phyloP scores from a whole-genome alignment of 2,888 invertebrate species.

The Erpobdella octoculata region DNA sequence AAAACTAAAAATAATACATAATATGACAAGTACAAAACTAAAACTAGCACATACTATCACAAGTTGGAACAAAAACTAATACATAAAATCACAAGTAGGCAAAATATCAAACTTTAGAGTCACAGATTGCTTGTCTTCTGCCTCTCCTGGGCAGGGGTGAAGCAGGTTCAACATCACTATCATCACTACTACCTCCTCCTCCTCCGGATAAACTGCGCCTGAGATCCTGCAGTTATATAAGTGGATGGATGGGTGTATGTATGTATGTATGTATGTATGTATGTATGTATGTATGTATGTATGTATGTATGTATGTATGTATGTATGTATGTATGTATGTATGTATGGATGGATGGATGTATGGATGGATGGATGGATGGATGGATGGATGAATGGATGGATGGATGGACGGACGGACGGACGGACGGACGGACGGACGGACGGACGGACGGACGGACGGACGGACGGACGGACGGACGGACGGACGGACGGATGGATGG shows the following conservation, averaged over 20 bases:
- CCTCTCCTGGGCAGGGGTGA: conserved; percentile 30
- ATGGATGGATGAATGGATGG: not conserved
- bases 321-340: not conserved
- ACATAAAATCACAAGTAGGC: not conserved
- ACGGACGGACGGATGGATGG: not conserved
- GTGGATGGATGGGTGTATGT: not conserved
- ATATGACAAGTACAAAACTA: too few species aligned
- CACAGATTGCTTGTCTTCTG: conserved; percentile 31
- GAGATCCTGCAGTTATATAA: not conserved
- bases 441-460: not conserved
- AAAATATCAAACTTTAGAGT: conserved; percentile 25
- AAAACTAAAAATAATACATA: too few species aligned
- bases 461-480: not conserved
- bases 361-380: not conserved
- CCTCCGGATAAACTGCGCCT: not conserved
- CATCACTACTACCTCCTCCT: conserved; percentile 3
- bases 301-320: not conserved
- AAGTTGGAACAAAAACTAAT: not conserved
- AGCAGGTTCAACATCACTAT: conserved; percentile 16
- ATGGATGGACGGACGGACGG: too few species aligned
- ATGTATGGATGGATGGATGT: not conserved
- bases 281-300: not conserved
- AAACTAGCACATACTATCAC: too few species aligned
- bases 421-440: not conserved
- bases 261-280: not conserved